These are phyloP conservation scores for Dexiosoma caninum DNA, from an alignment of 2,888 invertebrate species.

Conservation along the genomic window DNA sequence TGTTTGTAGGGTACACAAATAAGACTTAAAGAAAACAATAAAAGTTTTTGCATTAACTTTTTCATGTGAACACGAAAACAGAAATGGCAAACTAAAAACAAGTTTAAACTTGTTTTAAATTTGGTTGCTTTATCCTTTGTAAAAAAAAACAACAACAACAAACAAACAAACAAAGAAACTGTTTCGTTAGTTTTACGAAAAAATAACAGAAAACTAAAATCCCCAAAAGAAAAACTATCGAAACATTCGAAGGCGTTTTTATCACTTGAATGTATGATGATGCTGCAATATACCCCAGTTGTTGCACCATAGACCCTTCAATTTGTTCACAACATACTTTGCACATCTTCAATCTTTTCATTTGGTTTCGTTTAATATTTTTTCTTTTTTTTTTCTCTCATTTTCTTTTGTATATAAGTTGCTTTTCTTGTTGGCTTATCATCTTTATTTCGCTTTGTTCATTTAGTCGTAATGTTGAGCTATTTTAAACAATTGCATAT, in stretches of 20 bases:
- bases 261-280: constrained; percentile 18
- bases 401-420: neutral
- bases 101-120: neutral
- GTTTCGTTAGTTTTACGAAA: constrained; percentile 10
- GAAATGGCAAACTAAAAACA: neutral
- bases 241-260: constrained; percentile 42
- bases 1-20: neutral
- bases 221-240: neutral
- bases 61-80: neutral
- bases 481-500: constrained; percentile 22
- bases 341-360: constrained; percentile 27
- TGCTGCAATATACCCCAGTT: constrained; percentile 33
- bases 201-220: neutral
- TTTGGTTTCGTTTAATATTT: too few relatives aligned
- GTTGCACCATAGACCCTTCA: constrained; percentile 43
- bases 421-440: constrained; percentile 39
- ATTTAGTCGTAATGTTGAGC: constrained; percentile 45
- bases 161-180: constrained; percentile 10
- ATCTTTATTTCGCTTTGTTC: constrained; percentile 43
- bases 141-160: neutral
- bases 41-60: constrained; percentile 22
- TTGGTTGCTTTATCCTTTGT: neutral
- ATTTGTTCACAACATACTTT: constrained; percentile 43
- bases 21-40: neutral
- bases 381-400: neutral